Evolutionary conservation across 1,140 invertebrate genomes (phyloP).

Genomic region (Condylostylus longicornis): DNA sequence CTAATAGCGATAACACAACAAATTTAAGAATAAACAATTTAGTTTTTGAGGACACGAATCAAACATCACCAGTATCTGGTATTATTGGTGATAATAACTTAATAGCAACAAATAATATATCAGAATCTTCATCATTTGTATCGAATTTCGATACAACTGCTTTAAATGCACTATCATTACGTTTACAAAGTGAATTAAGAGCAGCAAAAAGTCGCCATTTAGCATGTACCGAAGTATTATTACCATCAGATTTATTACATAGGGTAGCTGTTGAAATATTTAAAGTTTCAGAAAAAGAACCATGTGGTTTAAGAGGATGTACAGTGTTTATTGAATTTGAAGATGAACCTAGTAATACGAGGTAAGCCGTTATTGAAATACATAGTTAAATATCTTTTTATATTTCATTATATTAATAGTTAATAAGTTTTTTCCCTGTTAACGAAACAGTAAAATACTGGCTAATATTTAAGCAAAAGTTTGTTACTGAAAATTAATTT

Average conservation of each 20-base stretch:
- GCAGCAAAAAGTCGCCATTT: conserved; percentile 62
- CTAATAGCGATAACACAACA: neutral
- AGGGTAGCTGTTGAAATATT: conserved; percentile 60
- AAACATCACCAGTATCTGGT: conserved; percentile 1
- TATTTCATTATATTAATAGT: too few species aligned
- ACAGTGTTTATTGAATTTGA: conserved; percentile 62
- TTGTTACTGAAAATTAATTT: too few species aligned
- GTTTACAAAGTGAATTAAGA: conserved; percentile 57
- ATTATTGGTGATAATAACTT: conserved; percentile 16
- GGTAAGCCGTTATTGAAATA: conserved; percentile 31
- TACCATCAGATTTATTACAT: conserved; percentile 60
- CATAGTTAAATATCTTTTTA: neutral
- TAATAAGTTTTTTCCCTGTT: too few species aligned
- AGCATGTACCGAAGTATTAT: conserved; percentile 60
- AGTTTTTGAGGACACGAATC: conserved; percentile 4
- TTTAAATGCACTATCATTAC: conserved; percentile 42
- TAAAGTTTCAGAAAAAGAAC: conserved; percentile 65
- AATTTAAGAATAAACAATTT: conserved; percentile 6
- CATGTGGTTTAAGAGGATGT: conserved; percentile 65
- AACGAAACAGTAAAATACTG: too few species aligned
- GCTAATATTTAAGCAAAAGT: too few species aligned
- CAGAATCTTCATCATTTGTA: conserved; percentile 12
- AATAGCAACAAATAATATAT: conserved; percentile 15
- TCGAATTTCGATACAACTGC: conserved; percentile 25
- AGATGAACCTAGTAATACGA: conserved; percentile 42